Evolutionary conservation across 2,797 vertebrate species (phyloP).

Genomic region (Rhinatrema bivittatum): DNA sequence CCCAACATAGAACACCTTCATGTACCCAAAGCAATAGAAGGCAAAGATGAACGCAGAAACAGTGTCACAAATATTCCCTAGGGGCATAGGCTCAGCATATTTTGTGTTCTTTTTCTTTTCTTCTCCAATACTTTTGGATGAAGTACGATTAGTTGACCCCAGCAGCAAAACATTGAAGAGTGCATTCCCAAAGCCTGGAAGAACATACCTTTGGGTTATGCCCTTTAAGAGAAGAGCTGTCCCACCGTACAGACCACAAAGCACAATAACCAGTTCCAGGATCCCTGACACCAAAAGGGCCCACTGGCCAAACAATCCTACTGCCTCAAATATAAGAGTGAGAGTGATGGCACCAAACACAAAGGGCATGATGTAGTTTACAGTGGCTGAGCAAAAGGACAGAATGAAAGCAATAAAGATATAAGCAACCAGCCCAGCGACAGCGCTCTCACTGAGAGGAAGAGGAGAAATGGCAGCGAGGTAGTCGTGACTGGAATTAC

Average conservation of each 20-base stretch:
- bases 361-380: slow-evolving; percentile 86
- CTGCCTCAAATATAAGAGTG: slow-evolving; percentile 74
- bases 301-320: slow-evolving; percentile 60
- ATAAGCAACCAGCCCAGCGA: slow-evolving; percentile 75
- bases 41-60: slow-evolving; percentile 70
- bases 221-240: slow-evolving; percentile 73
- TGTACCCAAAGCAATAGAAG: slow-evolving; percentile 76
- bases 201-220: slow-evolving; percentile 66
- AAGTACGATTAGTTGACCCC: slow-evolving; percentile 58
- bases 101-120: slow-evolving; percentile 87
- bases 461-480: background rate
- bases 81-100: slow-evolving; percentile 81
- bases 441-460: slow-evolving; percentile 51
- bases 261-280: slow-evolving; percentile 67
- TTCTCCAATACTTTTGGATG: slow-evolving; percentile 55
- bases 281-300: slow-evolving; percentile 67
- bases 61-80: slow-evolving; percentile 74
- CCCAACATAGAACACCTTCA: slow-evolving; percentile 61
- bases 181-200: slow-evolving; percentile 79
- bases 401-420: slow-evolving; percentile 70
- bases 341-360: slow-evolving; percentile 73
- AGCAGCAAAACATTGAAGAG: slow-evolving; percentile 79
- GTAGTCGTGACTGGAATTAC: slow-evolving; percentile 5
- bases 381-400: slow-evolving; percentile 78
- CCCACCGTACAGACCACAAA: slow-evolving; percentile 72